These are phyloP conservation scores for Tetranychus cinnabarinus DNA, from an alignment of 1,140 invertebrate species.

Conservation along the genomic window DNA sequence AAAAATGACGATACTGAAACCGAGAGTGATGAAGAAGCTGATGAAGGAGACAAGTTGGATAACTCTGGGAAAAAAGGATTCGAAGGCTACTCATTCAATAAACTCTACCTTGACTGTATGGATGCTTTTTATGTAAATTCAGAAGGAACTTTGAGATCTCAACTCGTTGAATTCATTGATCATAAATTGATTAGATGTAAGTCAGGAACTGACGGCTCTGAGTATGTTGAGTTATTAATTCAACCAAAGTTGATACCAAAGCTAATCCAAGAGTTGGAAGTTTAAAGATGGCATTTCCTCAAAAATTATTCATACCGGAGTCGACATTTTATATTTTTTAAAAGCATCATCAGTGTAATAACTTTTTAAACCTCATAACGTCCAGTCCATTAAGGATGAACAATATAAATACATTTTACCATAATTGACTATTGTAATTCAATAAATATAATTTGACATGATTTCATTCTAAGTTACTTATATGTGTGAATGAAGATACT, in stretches of 20 bases:
- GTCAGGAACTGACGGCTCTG: conserved; percentile 19
- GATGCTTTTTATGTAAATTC: conserved; percentile 71
- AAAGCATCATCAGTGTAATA: too few relatives aligned
- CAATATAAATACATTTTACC: too few relatives aligned
- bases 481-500: too few relatives aligned
- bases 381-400: too few relatives aligned
- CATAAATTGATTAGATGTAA: conserved; percentile 65
- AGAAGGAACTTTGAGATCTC: conserved; percentile 57
- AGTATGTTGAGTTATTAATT: conserved; percentile 1
- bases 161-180: conserved; percentile 76
- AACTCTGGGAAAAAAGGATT: too few relatives aligned
- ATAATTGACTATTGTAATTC: too few relatives aligned
- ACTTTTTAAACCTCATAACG: too few relatives aligned
- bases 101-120: conserved; percentile 41
- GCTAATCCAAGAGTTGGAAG: neutral
- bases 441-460: too few relatives aligned
- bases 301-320: too few relatives aligned
- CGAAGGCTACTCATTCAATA: neutral
- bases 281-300: too few relatives aligned
- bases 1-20: neutral
- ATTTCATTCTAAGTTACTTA: too few relatives aligned
- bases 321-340: too few relatives aligned
- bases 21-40: neutral
- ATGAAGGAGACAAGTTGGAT: neutral
- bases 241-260: neutral